Base-by-base conservation (phyloP, 2,888 invertebrate species). In the Rotaria macrura region DNA sequence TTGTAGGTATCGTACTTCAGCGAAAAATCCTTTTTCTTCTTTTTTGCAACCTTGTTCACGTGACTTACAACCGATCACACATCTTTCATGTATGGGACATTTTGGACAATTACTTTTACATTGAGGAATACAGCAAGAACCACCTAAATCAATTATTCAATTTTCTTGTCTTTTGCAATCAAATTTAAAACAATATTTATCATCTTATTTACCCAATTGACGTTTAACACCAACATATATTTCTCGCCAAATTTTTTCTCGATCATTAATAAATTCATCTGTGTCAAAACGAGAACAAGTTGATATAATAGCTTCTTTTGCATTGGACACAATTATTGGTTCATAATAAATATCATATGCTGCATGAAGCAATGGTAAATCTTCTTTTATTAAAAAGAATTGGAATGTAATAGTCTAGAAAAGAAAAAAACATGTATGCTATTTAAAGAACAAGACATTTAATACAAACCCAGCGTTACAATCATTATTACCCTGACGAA, bases 241-340 rank as follows among this genome's bases (percentile, higher is more conserved):
- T 12, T 85, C 85, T 34, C 72, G 72, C 43, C 84, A 84, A 40
- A 85, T 85, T n/a, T 84, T 84, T 25, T 72, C 72, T 29, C 85
- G 84, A 84, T 85, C 84, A 43, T 84, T 84, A 14, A 85, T 85
- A 55, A 85, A 85, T 23, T 85, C 85, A 79, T 85, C 85, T 20
- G 85, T 85, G 25, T 85, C 85, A 55, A 85, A 85, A 84, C 84
- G 84, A 12, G 85, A 57, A 25, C 52, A 74, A 20, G 40, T 72
- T 65, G 89, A 89, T 88, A 89, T 90, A 2, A 90, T 84, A 2
- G 89, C 89, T 87, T 89, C 89, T 52, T 89, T 87, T 29, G 89
- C 89, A 86, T 89, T 90, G 14, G 88, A 88, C 43, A 86, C 87
- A 86, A 90, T 87, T 20, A 89, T 88, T 25, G 88, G 88, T 55